These are phyloP conservation scores for Lasioglossum albipes DNA, from an alignment of 1,140 invertebrate species.

Conservation along the genomic window DNA sequence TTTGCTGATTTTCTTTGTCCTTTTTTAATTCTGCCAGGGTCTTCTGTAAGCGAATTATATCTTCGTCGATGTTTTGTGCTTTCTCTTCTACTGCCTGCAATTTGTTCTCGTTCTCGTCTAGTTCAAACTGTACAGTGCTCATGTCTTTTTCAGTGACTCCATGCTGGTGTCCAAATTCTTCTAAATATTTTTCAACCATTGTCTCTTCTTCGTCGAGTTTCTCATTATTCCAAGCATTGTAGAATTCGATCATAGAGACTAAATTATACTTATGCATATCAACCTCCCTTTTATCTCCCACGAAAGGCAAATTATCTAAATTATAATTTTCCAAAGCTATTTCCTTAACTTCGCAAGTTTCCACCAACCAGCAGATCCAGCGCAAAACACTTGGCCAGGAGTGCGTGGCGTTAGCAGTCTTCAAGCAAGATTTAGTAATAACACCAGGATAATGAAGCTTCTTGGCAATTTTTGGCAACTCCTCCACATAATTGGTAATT, in stretches of 20 bases:
- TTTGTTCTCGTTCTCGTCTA: conserved; percentile 45
- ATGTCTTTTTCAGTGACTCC: conserved; percentile 59
- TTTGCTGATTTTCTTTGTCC: conserved; percentile 47
- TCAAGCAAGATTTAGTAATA: conserved; percentile 82
- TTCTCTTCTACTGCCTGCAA: conserved; percentile 46
- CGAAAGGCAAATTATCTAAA: conserved; percentile 62
- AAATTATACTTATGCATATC: conserved; percentile 57
- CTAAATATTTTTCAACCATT: conserved; percentile 60
- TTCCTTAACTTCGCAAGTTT: conserved; percentile 72
- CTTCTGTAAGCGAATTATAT: conserved; percentile 48
- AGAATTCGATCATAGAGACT: conserved; percentile 59
- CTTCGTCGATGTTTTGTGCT: conserved; percentile 37
- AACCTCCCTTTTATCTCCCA: conserved; percentile 52
- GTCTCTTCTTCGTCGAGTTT: conserved; percentile 65
- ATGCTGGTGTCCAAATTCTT: conserved; percentile 54
- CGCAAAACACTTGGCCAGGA: conserved; percentile 81
- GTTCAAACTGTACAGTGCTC: conserved; percentile 21
- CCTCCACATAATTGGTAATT: conserved; percentile 71
- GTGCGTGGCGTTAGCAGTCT: conserved; percentile 82
- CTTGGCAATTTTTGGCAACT: conserved; percentile 80
- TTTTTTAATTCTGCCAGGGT: conserved; percentile 41
- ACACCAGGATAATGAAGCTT: conserved; percentile 81
- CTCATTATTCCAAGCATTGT: conserved; percentile 69
- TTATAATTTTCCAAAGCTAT: conserved; percentile 60
- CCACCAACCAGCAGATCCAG: conserved; percentile 81